phyloP scores from a whole-genome alignment of 2,797 vertebrate species.

The Synaphobranchus kaupii region DNA sequence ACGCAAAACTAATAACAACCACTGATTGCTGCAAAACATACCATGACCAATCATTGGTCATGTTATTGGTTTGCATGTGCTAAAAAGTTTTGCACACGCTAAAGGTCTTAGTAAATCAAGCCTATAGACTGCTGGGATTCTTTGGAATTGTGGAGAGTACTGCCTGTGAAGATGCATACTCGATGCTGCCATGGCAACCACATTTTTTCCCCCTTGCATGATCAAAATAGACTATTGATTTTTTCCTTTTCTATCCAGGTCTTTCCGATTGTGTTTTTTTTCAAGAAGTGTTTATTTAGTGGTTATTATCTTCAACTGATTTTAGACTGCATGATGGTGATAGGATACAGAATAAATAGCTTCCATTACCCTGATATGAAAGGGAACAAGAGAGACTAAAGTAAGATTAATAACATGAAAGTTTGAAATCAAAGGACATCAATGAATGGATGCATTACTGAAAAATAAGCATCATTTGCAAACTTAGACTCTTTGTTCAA shows the following conservation, averaged over 20 bases:
- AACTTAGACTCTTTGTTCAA: not conserved
- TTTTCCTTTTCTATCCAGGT: not conserved
- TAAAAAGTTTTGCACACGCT: too few relatives aligned
- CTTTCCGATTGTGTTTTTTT: not conserved
- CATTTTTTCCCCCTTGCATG: not conserved
- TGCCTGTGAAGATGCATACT: not conserved
- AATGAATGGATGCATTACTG: too few relatives aligned
- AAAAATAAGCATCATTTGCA: not conserved
- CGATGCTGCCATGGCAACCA: slow-evolving; percentile 10
- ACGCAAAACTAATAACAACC: too few relatives aligned
- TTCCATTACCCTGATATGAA: not conserved
- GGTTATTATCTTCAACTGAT: not conserved
- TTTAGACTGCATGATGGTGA: not conserved
- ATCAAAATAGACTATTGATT: not conserved
- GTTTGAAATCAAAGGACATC: too few relatives aligned
- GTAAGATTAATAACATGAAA: too few relatives aligned
- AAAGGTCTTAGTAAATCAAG: too few relatives aligned
- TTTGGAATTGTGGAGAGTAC: not conserved
- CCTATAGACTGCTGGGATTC: too few relatives aligned
- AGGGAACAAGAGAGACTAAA: not conserved
- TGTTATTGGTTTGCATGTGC: too few relatives aligned
- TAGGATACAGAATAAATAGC: not conserved
- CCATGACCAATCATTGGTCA: too few relatives aligned
- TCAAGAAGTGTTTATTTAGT: not conserved
- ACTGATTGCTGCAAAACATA: too few relatives aligned